These are phyloP conservation scores for Pampus argenteus DNA, from an alignment of 2,797 vertebrate genomes.

Conservation along the genomic window DNA sequence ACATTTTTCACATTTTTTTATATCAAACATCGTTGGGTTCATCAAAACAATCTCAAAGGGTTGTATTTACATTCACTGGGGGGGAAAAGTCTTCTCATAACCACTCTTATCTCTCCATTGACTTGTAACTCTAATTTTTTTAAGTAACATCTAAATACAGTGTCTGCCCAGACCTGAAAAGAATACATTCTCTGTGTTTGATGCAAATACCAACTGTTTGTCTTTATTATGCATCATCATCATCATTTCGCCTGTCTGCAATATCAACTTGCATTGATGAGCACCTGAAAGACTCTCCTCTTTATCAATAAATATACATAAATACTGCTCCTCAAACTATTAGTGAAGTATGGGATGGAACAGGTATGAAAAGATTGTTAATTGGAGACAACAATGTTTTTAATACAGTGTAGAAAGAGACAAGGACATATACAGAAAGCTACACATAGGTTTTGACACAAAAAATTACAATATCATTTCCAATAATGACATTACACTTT, in stretches of 20 bases:
- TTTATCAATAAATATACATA: conserved; percentile 65
- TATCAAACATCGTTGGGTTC: conserved; percentile 72
- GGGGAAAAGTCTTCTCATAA: conserved; percentile 51
- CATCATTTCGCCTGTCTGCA: conserved; percentile 60
- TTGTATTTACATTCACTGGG: conserved; percentile 86
- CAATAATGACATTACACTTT: conserved; percentile 80
- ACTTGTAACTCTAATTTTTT: conserved; percentile 47
- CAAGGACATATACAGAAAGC: conserved; percentile 81
- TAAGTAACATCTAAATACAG: conserved; percentile 69
- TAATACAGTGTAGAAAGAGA: conserved; percentile 85
- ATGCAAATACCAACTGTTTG: conserved; percentile 75
- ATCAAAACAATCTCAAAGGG: conserved; percentile 77
- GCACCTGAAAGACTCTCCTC: conserved; percentile 60
- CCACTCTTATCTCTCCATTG: conserved; percentile 36
- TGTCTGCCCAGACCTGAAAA: conserved; percentile 73
- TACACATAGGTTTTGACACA: conserved; percentile 77
- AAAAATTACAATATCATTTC: conserved; percentile 79
- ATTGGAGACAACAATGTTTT: conserved; percentile 82
- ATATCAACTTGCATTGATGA: conserved; percentile 65
- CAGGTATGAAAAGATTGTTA: conserved; percentile 81
- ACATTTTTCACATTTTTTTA: conserved; percentile 69
- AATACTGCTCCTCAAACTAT: conserved; percentile 76
- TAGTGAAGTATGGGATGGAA: conserved; percentile 79
- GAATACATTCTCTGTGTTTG: conserved; percentile 83
- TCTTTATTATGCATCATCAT: conserved; percentile 69